Percentiles rank a stretch among this genome's conserved stretches.
Conservation (phyloP, 2,113 vertebrate species). For the Poeciliopsis prolifica region DNA sequence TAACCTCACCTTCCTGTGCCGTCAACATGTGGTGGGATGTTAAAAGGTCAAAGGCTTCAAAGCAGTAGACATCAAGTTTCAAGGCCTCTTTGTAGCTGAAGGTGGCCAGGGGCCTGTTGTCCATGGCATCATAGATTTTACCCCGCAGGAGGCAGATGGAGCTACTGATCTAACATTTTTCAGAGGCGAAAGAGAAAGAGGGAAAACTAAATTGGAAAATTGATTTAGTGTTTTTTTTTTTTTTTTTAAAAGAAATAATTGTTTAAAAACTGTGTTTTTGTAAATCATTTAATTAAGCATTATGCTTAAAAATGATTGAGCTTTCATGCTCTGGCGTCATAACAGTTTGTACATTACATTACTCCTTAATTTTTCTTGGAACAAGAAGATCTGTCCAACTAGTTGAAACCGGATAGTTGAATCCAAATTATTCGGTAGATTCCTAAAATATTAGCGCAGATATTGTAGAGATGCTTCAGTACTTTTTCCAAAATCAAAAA, state of each 20-base stretch:
- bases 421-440: neutral
- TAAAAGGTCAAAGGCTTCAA: slow-evolving; percentile 99
- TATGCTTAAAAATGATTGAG: neutral
- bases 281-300: neutral
- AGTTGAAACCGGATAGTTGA: neutral
- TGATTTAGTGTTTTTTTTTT: neutral
- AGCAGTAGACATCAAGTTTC: slow-evolving; percentile 99
- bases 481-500: neutral
- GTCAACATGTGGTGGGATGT: slow-evolving; percentile 99
- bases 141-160: slow-evolving; percentile 97
- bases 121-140: slow-evolving; percentile 98
- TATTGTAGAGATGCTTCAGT: too few relatives aligned
- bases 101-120: slow-evolving; percentile 93
- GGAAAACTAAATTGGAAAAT: neutral
- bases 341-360: neutral
- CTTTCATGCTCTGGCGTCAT: neutral
- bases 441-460: too few relatives aligned
- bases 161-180: slow-evolving; percentile 89
- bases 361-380: neutral
- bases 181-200: slow-evolving; percentile 25
- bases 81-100: slow-evolving; percentile 99
- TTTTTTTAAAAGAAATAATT: neutral
- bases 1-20: slow-evolving; percentile 92
- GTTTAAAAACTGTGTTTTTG: neutral
- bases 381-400: neutral